Conservation (phyloP, 2,113 vertebrate genomes). For the Mastomys natalensis region DNA sequence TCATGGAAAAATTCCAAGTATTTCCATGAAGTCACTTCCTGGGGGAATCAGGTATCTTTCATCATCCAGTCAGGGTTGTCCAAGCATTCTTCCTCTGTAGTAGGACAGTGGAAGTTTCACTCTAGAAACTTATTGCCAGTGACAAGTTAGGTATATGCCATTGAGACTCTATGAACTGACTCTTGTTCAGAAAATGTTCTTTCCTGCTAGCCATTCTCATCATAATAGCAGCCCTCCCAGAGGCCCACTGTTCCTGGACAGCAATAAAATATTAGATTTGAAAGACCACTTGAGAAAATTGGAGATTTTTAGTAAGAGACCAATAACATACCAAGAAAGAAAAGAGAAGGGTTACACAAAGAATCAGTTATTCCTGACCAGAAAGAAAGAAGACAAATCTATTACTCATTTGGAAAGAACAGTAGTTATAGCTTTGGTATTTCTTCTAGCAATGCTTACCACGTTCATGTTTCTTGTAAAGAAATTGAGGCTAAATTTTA, state of each 20-base stretch:
- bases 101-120: not conserved
- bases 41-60: not conserved
- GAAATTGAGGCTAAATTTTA: constrained; percentile 34
- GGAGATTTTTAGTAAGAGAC: constrained; percentile 31
- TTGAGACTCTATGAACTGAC: not conserved
- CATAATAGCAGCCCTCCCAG: not conserved
- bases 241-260: not conserved
- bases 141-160: not conserved
- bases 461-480: not conserved
- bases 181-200: not conserved
- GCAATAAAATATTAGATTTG: constrained; percentile 18
- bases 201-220: not conserved
- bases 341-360: constrained; percentile 17
- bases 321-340: not conserved
- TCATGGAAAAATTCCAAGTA: not conserved
- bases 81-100: not conserved
- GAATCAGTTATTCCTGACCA: not conserved
- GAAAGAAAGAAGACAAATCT: constrained; percentile 33
- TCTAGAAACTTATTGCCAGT: not conserved
- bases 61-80: not conserved
- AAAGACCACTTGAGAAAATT: constrained; percentile 19
- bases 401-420: constrained; percentile 38
- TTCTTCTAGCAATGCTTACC: constrained; percentile 27
- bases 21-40: constrained; percentile 5
- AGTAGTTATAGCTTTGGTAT: constrained; percentile 7